These are phyloP conservation scores for Pachypeltis micranthus DNA, from an alignment of 1,140 invertebrate genomes.

Conservation along the genomic window DNA sequence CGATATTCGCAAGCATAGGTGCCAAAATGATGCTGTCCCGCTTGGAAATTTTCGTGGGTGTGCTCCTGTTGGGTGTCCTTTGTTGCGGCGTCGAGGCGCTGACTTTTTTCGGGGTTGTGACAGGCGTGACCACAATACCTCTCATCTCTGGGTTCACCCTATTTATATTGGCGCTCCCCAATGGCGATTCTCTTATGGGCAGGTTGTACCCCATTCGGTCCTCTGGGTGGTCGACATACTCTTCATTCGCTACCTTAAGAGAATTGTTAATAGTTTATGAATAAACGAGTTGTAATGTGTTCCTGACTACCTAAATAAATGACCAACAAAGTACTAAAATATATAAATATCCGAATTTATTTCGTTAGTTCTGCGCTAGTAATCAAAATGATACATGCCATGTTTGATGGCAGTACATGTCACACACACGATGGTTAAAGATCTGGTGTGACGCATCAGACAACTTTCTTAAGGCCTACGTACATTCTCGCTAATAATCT, in stretches of 20 bases:
- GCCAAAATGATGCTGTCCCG: slow-evolving; percentile 12
- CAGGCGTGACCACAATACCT: background rate
- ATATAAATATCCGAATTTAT: too few relatives aligned
- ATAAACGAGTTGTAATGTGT: too few relatives aligned
- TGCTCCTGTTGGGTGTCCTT: background rate
- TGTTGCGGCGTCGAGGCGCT: background rate
- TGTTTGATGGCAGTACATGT: too few relatives aligned
- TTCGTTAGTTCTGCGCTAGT: too few relatives aligned
- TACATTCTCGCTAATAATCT: too few relatives aligned
- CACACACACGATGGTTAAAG: too few relatives aligned
- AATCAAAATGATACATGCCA: too few relatives aligned
- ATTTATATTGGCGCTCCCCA: slow-evolving; percentile 4
- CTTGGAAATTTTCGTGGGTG: slow-evolving; percentile 15
- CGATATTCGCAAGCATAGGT: slow-evolving; percentile 14
- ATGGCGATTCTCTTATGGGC: slow-evolving; percentile 10
- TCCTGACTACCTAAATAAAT: too few relatives aligned
- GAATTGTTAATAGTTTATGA: too few relatives aligned
- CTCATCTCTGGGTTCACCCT: background rate
- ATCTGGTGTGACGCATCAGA: too few relatives aligned
- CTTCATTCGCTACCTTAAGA: slow-evolving; percentile 4
- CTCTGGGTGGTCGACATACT: slow-evolving; percentile 18
- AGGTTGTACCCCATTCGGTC: slow-evolving; percentile 11
- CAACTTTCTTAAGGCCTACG: too few relatives aligned
- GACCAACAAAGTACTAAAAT: too few relatives aligned
- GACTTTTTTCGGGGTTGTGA: background rate